These are phyloP conservation scores for Drosophila fungiperda DNA, from an alignment of 2,888 invertebrate species.

Conservation along the genomic window DNA sequence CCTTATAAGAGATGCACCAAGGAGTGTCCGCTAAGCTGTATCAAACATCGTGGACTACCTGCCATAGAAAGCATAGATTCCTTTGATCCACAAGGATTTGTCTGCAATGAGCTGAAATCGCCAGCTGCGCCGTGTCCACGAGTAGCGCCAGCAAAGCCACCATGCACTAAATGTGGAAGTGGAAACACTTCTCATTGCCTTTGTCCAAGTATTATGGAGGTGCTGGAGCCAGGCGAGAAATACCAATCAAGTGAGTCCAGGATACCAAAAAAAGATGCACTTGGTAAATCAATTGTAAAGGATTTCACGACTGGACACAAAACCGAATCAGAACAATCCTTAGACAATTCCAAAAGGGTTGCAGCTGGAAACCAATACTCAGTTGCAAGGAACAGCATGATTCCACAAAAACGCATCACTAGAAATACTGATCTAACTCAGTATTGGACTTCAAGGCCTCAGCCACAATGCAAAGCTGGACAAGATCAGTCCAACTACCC, in stretches of 20 bases:
- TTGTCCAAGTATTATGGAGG: slow-evolving; percentile 13
- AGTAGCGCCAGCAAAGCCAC: background rate
- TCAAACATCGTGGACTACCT: slow-evolving; percentile 31
- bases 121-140: background rate
- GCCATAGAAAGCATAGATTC: slow-evolving; percentile 2
- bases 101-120: background rate
- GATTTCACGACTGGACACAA: background rate
- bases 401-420: background rate
- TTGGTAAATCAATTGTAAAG: background rate
- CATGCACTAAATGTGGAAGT: background rate
- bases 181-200: background rate
- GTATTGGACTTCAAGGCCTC: slow-evolving; percentile 25
- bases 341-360: background rate
- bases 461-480: background rate
- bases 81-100: slow-evolving; percentile 16
- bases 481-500: background rate
- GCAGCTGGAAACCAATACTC: background rate
- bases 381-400: background rate
- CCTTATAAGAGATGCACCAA: slow-evolving; percentile 37
- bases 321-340: background rate
- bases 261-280: background rate
- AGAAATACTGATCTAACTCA: slow-evolving; percentile 16
- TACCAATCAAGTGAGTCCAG: background rate
- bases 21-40: slow-evolving; percentile 30
- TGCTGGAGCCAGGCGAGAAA: slow-evolving; percentile 7